These are phyloP conservation scores for Bostrychus sinensis DNA, from an alignment of 2,113 vertebrate genomes.

Conservation along the genomic window DNA sequence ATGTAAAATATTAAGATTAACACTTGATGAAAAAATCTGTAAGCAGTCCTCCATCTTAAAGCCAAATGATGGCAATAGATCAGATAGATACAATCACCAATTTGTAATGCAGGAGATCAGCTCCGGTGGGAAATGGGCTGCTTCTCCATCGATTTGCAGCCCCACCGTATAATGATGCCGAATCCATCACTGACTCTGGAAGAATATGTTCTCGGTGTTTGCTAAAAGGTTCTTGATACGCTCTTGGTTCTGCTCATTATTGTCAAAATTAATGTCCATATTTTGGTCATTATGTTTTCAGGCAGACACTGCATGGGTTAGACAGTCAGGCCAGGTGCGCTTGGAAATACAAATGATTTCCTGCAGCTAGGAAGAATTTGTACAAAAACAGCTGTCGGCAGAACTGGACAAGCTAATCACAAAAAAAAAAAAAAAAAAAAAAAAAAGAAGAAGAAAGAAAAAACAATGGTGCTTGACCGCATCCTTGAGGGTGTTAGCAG, in stretches of 20 bases:
- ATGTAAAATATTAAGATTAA: slow-evolving; percentile 3
- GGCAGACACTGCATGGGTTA: slow-evolving; percentile 22
- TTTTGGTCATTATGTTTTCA: slow-evolving; percentile 49
- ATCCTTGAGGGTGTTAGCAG: neutral
- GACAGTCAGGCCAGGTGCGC: slow-evolving; percentile 2
- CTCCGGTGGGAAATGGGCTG: slow-evolving; percentile 37
- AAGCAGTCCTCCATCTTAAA: slow-evolving; percentile 37
- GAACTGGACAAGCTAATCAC: slow-evolving; percentile 23
- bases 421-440: neutral
- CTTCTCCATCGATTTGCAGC: slow-evolving; percentile 63
- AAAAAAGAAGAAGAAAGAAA: neutral
- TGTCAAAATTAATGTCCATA: slow-evolving; percentile 34
- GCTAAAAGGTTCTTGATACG: slow-evolving; percentile 32
- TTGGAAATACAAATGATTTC: slow-evolving; percentile 36
- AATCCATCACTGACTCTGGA: slow-evolving; percentile 64
- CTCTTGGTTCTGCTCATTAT: slow-evolving; percentile 43
- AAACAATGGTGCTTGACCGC: neutral
- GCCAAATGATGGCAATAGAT: slow-evolving; percentile 55
- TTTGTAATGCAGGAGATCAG: slow-evolving; percentile 50
- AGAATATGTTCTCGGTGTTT: slow-evolving; percentile 41
- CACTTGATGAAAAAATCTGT: slow-evolving; percentile 40
- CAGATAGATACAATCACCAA: slow-evolving; percentile 66
- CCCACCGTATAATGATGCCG: slow-evolving; percentile 44
- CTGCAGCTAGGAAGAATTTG: neutral
- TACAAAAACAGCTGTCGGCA: slow-evolving; percentile 24